A percentile compares a stretch with the other conserved stretches of the same genome.
Evolutionary conservation across 2,888 invertebrate genomes (phyloP).

Genomic region (Leptopilina drosophilae): DNA sequence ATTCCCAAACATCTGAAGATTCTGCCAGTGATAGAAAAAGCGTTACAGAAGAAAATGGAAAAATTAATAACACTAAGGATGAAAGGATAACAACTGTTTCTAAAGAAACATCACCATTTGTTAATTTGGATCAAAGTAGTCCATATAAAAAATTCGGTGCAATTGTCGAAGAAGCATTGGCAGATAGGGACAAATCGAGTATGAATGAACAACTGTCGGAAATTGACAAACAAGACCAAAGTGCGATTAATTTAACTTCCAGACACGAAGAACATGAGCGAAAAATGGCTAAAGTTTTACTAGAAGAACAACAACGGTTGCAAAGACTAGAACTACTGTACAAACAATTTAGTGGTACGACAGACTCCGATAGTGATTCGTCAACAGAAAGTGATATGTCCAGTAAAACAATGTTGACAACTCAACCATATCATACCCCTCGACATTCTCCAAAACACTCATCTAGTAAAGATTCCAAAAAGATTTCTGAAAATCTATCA

Average conservation of each 20-base stretch:
- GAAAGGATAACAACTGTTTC: neutral
- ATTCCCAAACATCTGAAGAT: neutral
- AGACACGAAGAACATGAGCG: neutral
- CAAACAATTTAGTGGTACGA: conserved; percentile 7
- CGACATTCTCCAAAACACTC: neutral
- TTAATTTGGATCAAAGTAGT: neutral
- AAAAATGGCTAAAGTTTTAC: conserved; percentile 25
- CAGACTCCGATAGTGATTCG: conserved; percentile 65
- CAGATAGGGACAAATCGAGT: no score
- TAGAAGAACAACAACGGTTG: conserved; percentile 25
- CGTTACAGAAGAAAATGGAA: neutral
- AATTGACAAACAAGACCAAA: neutral
- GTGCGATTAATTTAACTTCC: neutral
- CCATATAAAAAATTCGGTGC: neutral
- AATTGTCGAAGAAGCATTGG: neutral
- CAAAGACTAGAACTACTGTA: conserved; percentile 10
- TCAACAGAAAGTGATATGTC: conserved; percentile 72
- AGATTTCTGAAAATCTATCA: neutral
- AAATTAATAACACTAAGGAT: conserved; percentile 19
- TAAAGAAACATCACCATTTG: neutral
- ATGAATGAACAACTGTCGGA: no score
- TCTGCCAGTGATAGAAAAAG: neutral
- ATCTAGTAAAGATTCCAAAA: neutral
- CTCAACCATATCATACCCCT: conserved; percentile 62
- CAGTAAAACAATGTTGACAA: conserved; percentile 69